Evolutionary conservation across 2,797 vertebrate genomes (phyloP), one percentile per base, ranked within the genome.

Genomic region (Propithecus deckenii): DNA sequence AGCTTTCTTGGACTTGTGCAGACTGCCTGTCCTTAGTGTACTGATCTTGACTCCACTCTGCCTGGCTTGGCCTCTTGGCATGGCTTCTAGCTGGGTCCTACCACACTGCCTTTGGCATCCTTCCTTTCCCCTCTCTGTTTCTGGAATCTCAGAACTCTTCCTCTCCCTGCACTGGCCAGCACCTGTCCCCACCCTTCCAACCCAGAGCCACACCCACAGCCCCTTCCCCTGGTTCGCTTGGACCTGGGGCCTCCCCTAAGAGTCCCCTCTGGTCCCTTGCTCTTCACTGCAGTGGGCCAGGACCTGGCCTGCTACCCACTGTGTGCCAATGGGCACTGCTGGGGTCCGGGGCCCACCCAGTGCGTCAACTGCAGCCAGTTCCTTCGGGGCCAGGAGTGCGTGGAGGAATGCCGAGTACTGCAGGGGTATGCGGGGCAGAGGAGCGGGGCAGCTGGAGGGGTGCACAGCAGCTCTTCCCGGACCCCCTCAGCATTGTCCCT

Each of bases 311-410:
- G 99, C 98, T 98, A 99, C 98, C 94, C 96, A 0, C 98, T 99
- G 89, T 99, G 99, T 0, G 86, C 98, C 91, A 87, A 98, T 0
- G 99, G 98, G 10, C 99, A 99, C 94, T 99, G 99, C 98, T 99
- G 99, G 99, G 99, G 99, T 3, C 99, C 99, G 0, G 99, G 99
- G 5, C 99, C 99, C 0, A 98, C 98, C 76, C 99, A 99, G 98
- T 99, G 99, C 67, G 98, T 99, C 50, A 97, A 98, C 87, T 99
- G 99, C 88, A 98, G 98, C 91, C 97, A 98, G 25, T 99, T 99
- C 98, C 99, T 99, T 92, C 99, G 99, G 0, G 99, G 99, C 72
- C 99, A 98, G 10, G 99, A 99, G 98, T 99, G 99, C 59, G 99
- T 99, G 63, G 98, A 99, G 97, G 99, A 99, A 97, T 99, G 99